Base-by-base conservation (phyloP, 2,113 vertebrate species). In the Ailuropoda melanoleuca region DNA sequence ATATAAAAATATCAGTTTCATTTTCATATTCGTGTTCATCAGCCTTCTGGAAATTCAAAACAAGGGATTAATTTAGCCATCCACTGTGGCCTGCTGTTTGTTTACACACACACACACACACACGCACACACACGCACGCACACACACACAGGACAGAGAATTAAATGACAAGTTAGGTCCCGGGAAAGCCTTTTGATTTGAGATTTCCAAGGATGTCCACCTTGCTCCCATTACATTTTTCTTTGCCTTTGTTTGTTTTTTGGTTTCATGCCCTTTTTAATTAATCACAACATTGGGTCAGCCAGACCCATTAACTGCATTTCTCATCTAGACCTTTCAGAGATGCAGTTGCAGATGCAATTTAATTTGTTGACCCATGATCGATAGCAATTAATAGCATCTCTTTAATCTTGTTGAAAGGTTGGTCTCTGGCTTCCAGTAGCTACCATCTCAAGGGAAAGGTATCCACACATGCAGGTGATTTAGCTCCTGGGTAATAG, bases 311-410 rank as follows among this genome's bases (percentile, higher is more conserved):
- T 99, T 99, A 99, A 99, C 99, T 99, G 99, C 99, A 99, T 99
- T 99, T 99, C 99, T 99, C 99, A 98, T 99, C 98, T 98, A 98
- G 97, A 98, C 97, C 98, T 99, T 98, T 99, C 99, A 98, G 98
- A 98, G 97, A 98, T 97, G 97, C 98, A 98, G 98, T 98, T 99
- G 99, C 98, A 99, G 99, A 99, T 99, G 99, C 99, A 99, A 99
- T 99, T 99, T 99, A 99, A 99, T 99, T 99, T 99, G 99, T 99
- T 99, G 99, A 99, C 99, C 99, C 90, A 92, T 99, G 99, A 99
- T 99, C 99, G 96, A 99, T 99, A 99, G 99, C 99, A 99, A 99
- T 99, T 99, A 99, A 99, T 99, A 98, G 98, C 99, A 98, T 99
- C 99, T 99, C 99, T 99, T 99, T 99, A 99, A 99, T 99, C 99